Conservation (phyloP, 2,113 vertebrate species). For the Trematocara variabile region DNA sequence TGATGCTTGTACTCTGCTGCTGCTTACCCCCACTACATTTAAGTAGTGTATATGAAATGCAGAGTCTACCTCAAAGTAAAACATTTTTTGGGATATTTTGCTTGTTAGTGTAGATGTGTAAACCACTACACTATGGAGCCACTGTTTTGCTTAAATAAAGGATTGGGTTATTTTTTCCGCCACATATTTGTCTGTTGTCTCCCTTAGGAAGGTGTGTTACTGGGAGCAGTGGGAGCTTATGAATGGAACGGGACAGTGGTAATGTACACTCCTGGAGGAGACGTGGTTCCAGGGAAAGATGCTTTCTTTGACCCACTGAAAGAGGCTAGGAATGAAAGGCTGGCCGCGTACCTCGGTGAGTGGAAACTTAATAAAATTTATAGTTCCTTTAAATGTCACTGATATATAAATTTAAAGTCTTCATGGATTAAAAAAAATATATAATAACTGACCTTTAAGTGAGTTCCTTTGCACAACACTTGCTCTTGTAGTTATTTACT, state of each 20-base stretch:
- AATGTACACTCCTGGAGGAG: slow-evolving; percentile 73
- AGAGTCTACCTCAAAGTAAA: background rate
- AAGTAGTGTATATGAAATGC: background rate
- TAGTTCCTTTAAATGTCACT: background rate
- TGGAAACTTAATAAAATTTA: background rate
- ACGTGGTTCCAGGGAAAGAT: slow-evolving; percentile 71
- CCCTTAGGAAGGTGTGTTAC: slow-evolving; percentile 83
- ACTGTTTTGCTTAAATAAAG: background rate
- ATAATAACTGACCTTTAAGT: background rate
- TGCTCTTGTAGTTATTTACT: background rate
- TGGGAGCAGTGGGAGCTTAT: slow-evolving; percentile 95
- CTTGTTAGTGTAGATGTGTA: background rate
- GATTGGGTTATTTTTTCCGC: background rate
- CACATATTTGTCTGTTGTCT: background rate
- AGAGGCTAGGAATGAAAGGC: slow-evolving; percentile 78
- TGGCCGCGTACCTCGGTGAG: slow-evolving; percentile 91
- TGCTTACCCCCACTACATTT: background rate
- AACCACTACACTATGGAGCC: background rate
- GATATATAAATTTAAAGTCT: background rate
- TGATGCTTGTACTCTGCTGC: background rate
- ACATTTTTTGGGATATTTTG: background rate
- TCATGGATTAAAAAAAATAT: background rate
- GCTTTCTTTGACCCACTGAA: slow-evolving; percentile 75
- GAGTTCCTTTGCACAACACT: background rate
- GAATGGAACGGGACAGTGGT: slow-evolving; percentile 97